Percentiles rank a stretch among this genome's conserved stretches.
Evolutionary conservation across 2,888 invertebrate genomes (phyloP).

Genomic region (Iphiclides podalirius): DNA sequence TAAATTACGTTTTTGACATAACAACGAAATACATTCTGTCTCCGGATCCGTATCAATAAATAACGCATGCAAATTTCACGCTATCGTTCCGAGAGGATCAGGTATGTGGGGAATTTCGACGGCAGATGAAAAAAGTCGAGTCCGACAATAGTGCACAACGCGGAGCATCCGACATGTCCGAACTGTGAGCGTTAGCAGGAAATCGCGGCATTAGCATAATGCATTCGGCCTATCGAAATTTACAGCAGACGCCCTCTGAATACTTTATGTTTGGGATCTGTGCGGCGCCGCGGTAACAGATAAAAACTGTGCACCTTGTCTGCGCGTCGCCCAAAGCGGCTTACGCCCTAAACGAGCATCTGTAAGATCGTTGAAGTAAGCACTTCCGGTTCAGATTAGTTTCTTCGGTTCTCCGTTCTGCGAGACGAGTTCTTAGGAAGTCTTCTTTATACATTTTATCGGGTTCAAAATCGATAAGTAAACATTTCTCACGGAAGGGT

Average conservation of each 20-base stretch:
- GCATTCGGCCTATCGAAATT: constrained; percentile 63
- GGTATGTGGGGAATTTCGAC: constrained; percentile 52
- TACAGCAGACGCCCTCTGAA: constrained; percentile 48
- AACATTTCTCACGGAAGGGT: constrained; percentile 33
- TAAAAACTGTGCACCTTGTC: constrained; percentile 38
- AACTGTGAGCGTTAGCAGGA: constrained; percentile 65
- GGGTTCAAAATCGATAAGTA: constrained; percentile 20
- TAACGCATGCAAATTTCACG: constrained; percentile 64
- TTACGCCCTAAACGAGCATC: constrained; percentile 30
- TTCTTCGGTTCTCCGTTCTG: constrained; percentile 4
- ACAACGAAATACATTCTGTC: constrained; percentile 54
- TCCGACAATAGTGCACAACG: constrained; percentile 50
- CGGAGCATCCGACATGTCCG: constrained; percentile 46
- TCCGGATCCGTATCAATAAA: constrained; percentile 55
- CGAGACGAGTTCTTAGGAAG: constrained; percentile 28
- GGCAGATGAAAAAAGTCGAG: constrained; percentile 36
- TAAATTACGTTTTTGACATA: constrained; percentile 67
- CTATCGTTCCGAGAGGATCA: constrained; percentile 42
- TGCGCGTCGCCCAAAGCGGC: constrained; percentile 21
- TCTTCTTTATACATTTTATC: constrained; percentile 33
- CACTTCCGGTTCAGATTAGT: constrained; percentile 20
- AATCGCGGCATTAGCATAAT: constrained; percentile 66
- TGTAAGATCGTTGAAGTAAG: constrained; percentile 27
- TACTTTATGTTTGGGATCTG: constrained; percentile 44
- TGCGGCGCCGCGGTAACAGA: constrained; percentile 45